Base-by-base conservation (phyloP, 2,888 invertebrate genomes). In the Drosophila meridionalis region DNA sequence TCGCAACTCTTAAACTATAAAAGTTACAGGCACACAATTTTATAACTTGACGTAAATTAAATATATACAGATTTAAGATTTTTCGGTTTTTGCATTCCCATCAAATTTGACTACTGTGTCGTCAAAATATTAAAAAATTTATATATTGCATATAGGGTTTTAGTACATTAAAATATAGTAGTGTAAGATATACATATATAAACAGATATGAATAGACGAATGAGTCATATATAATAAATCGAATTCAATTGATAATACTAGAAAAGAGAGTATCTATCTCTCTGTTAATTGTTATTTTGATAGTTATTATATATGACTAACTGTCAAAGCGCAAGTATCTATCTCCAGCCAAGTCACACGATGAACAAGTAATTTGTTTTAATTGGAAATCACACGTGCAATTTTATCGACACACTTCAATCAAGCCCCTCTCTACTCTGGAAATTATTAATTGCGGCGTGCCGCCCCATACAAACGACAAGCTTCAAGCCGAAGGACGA, bases 331-430 rank as follows among this genome's bases (percentile, higher is more conserved):
- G 20, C 26, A 5, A 14, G 26, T 11, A 20, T 20, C 52, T 55
- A n/a, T n/a, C 38, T 36, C 6, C 2, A 28, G 28, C 64, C 40
- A 20, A 73, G 40, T n/a, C 26, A 28, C 9, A 36, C 28, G 40
- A 26, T 40, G 26, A 50, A 45, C 30, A 62, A 73, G 32, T 72
- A 66, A 82, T 79, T 81, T 73, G 32, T 38, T 48, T 73, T 79
- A 73, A 76, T 80, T 78, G 70, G 55, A 62, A 79, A 82, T 73
- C 59, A 73, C 61, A 71, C 61, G 61, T 69, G 77, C 69, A 81
- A 84, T 66, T 75, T 72, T 72, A 78, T 78, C 55, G 67, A 56
- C 67, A 60, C 56, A 61, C 75, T 71, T 20, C 56, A 48, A 12
- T 50, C 50, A 34, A 34, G 50, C 3, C 9, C 11, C 9, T 0